A percentile compares a stretch with the other conserved stretches of the same genome.
Evolutionary conservation across 2,113 vertebrate species (phyloP).

Genomic region (Tamias sibiricus): DNA sequence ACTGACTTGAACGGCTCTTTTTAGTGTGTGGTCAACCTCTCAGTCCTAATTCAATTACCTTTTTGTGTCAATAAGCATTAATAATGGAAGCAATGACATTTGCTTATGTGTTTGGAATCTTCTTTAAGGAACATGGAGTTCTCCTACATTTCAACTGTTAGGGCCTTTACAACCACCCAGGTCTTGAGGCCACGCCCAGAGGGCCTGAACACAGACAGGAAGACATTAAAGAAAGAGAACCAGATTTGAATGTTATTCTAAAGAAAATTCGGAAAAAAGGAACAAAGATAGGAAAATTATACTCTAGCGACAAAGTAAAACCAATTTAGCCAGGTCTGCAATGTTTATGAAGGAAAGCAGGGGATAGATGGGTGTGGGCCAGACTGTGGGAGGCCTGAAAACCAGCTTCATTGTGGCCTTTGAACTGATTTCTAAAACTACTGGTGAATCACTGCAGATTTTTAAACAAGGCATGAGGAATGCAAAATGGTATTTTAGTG

Average conservation of each 20-base stretch:
- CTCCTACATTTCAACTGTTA: neutral
- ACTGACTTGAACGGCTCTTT: slow-evolving; percentile 27
- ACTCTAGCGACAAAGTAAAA: slow-evolving; percentile 1
- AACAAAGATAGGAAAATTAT: neutral
- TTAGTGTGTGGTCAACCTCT: neutral
- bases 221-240: neutral
- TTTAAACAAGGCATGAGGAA: slow-evolving; percentile 38
- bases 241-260: neutral
- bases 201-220: neutral
- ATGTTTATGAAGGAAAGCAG: neutral
- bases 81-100: neutral
- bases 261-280: neutral
- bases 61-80: slow-evolving; percentile 48
- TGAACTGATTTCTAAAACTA: slow-evolving; percentile 46
- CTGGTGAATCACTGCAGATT: slow-evolving; percentile 22
- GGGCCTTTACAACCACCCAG: neutral
- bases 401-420: neutral
- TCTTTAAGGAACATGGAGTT: neutral
- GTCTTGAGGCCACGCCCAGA: neutral
- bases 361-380: neutral
- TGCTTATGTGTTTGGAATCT: neutral
- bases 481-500: slow-evolving; percentile 55
- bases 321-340: neutral
- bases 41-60: slow-evolving; percentile 26
- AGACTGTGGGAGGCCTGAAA: neutral